Evolutionary conservation across 2,113 vertebrate genomes (phyloP), one percentile per base, ranked within the genome.

Genomic region (Tinamus guttatus): DNA sequence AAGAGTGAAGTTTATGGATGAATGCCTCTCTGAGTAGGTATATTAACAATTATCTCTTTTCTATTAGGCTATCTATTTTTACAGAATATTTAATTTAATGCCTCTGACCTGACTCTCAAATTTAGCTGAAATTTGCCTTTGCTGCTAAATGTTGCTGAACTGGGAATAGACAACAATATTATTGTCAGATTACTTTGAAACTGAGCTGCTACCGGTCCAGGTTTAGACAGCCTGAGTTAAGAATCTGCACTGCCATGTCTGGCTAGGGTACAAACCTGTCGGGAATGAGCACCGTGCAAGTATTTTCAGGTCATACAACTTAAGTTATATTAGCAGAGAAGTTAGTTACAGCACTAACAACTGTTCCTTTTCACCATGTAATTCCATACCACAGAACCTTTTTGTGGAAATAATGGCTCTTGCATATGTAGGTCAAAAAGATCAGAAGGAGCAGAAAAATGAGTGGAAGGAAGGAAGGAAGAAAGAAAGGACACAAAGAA

Each of bases 61-160:
- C 71, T 41, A 63, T 59, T 45, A 63, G 10, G 13, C 18, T 36
- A 9, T 34, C 54, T 62, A 11, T 78, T 95, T 94, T 36, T 63
- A 78, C 27, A 19, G 43, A 77, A 4, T 36, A 8, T 67, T 74
- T 81, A 85, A 85, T 62, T 58, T 34, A 41, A 79, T 15, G 24
- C 58, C 81, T 89, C 78, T 89, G 67, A 94, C 30, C 85, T 68
- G 30, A 83, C 6, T 82, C 47, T 67, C 20, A 58, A 68, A 60
- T 82, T 79, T 77, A 12, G 30, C 67, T 80, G 79, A 88, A 88
- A 83, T 41, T 58, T 43, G 9, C 13, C 40, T 30, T 28, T 49
- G 79, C 73, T 88, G 52, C 18, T 16, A 81, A 43, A 77, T 62
- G 60, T n/a, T 27, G 8, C 11, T 52, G 52, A 91, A 73, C 30